A percentile compares a stretch with the other conserved stretches of the same genome.
Conservation (phyloP, 1,140 invertebrate species). For the Agrypnia vestita region DNA sequence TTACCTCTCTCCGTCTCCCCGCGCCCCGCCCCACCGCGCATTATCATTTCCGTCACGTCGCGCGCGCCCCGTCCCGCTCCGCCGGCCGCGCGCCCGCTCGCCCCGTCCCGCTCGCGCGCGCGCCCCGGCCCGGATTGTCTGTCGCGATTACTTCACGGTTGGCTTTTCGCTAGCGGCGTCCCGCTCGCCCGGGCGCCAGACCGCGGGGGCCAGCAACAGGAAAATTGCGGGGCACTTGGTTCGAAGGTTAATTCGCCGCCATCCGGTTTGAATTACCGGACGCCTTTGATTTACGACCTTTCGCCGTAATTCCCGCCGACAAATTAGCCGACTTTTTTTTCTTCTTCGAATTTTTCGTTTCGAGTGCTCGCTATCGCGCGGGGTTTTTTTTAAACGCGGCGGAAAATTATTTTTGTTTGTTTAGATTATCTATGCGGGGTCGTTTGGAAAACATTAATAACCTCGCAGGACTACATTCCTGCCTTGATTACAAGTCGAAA, state of each 20-base stretch:
- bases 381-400: neutral
- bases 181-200: neutral
- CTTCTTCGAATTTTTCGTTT: neutral
- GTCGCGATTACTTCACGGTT: conserved; percentile 16
- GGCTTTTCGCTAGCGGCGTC: conserved; percentile 15
- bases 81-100: neutral
- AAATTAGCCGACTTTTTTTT: conserved; percentile 31
- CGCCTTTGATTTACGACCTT: conserved; percentile 24
- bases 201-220: conserved; percentile 27
- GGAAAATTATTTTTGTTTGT: neutral
- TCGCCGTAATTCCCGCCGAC: conserved; percentile 3
- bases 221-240: conserved; percentile 19
- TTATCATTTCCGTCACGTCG: conserved; percentile 24
- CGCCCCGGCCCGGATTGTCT: neutral
- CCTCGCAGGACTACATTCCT: too few species aligned
- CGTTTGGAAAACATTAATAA: too few species aligned
- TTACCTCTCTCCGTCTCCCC: neutral
- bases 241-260: conserved; percentile 34
- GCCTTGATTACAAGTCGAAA: too few species aligned
- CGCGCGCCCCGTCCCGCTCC: neutral
- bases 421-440: neutral
- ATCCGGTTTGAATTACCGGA: conserved; percentile 19
- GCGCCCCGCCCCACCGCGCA: neutral
- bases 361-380: neutral
- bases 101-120: neutral